Evolutionary conservation across 2,888 invertebrate genomes (phyloP).

Genomic region (Pinctada fucata): DNA sequence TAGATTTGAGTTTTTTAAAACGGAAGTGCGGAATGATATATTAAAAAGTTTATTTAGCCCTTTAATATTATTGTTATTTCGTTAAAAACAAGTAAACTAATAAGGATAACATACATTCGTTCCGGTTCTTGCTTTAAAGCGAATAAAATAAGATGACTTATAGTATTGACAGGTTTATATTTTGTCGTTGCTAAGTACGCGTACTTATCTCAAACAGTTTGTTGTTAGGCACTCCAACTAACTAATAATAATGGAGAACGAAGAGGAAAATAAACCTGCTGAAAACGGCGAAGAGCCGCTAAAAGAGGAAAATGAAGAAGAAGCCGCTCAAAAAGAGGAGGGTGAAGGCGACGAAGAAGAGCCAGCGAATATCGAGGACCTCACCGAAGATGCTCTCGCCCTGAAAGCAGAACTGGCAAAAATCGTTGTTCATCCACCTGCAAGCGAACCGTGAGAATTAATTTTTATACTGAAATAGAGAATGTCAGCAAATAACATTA

Average conservation of each 20-base stretch:
- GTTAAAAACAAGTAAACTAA: too few species aligned
- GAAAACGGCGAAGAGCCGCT: constrained; percentile 25
- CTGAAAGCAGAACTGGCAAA: constrained; percentile 71
- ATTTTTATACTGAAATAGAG: too few species aligned
- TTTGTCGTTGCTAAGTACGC: constrained; percentile 59
- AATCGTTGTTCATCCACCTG: constrained; percentile 70
- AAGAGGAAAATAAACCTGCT: neutral
- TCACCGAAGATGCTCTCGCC: constrained; percentile 64
- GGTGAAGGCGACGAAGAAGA: constrained; percentile 50
- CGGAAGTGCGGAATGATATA: too few species aligned
- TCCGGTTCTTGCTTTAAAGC: too few species aligned
- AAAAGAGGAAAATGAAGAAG: constrained; percentile 44
- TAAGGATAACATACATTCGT: too few species aligned
- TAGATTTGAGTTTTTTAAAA: too few species aligned
- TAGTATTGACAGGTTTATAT: constrained; percentile 18
- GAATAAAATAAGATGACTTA: too few species aligned
- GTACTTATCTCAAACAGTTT: constrained; percentile 50
- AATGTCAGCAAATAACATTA: too few species aligned
- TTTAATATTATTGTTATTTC: too few species aligned
- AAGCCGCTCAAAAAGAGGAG: constrained; percentile 46
- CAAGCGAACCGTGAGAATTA: constrained; percentile 49
- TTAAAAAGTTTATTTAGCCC: too few species aligned
- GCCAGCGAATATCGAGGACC: constrained; percentile 39
- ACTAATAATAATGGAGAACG: constrained; percentile 4
- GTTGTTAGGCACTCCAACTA: constrained; percentile 37